Base-by-base conservation (phyloP, 2,888 invertebrate genomes). In the Eristalinus aeneus region DNA sequence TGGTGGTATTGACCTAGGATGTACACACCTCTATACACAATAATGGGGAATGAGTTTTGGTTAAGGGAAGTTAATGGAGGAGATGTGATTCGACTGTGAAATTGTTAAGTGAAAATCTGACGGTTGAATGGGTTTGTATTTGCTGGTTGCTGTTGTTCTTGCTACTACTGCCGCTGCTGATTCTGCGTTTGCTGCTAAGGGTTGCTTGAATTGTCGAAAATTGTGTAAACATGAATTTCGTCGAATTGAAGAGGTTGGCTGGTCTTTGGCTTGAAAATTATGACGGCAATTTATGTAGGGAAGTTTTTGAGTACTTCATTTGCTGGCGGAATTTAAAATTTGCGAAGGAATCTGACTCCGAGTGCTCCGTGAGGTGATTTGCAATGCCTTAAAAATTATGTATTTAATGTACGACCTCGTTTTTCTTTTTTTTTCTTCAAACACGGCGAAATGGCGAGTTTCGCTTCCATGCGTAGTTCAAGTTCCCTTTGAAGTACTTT, bases 31-130 rank as follows among this genome's bases (percentile, higher is more conserved):
- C 22, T 60, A 60, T 65, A 22, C 60, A 32, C 60, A 67, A 67
- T 46, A 69, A 64, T 58, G 53, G 22, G 34, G 67, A 74, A 71
- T 71, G 75, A 61, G 79, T 61, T 69, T 76, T 68, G 76, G 80
- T 65, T 65, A 82, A 80, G 67, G 53, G 75, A 76, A 75, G 80
- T 76, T 80, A 85, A 85, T 76, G 75, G 76, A 10, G 46, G 58
- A 39, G 80, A 85, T 80, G 85, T 85, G 85, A 85, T 85, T 85
- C 76, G 79, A 85, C 67, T 80, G 53, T 16, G 54, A 39, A 77
- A 64, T 63, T 46, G 46, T 46, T 46, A 46, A 46, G 16, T 46
- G 46, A 46, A 46, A 46, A 16, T 16, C 46, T 46, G 46, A 46
- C 46, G 46, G 16, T 46, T 46, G 46, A 46, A 46, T 46, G 46